Evolutionary conservation across 2,113 vertebrate genomes (phyloP).

Genomic region (Platysternon megacephalum): DNA sequence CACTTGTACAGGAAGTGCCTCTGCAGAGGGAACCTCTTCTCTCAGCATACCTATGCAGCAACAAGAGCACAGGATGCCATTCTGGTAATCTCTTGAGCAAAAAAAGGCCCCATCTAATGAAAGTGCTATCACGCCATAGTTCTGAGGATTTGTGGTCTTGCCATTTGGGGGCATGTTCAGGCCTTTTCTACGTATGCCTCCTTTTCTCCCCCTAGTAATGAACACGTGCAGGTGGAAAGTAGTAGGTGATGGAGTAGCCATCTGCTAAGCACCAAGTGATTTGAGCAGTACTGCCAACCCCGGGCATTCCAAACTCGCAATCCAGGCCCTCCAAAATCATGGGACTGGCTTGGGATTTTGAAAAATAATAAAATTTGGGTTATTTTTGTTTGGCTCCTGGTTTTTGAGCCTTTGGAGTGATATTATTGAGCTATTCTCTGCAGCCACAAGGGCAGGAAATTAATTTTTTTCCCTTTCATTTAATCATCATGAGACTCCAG

Average conservation of each 20-base stretch:
- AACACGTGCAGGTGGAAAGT: background rate
- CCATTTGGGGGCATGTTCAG: background rate
- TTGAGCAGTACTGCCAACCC: background rate
- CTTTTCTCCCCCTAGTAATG: background rate
- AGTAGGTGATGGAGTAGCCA: background rate
- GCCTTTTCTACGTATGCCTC: background rate
- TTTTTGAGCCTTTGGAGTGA: background rate
- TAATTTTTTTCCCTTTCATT: background rate
- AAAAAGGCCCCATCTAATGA: background rate
- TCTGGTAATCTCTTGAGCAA: background rate
- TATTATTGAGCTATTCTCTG: background rate
- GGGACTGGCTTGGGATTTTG: background rate
- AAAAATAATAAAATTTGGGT: background rate
- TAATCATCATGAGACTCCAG: background rate
- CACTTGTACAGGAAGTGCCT: background rate
- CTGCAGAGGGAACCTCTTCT: background rate
- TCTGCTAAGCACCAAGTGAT: accelerated
- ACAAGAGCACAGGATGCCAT: background rate
- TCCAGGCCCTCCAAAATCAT: background rate
- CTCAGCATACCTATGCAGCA: background rate
- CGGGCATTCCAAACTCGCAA: background rate
- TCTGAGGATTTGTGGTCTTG: background rate
- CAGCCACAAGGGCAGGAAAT: background rate
- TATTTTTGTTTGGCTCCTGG: background rate
- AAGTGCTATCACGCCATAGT: background rate